phyloP scores from a whole-genome alignment of 2,113 vertebrate genomes.

The Thunnus thynnus region DNA sequence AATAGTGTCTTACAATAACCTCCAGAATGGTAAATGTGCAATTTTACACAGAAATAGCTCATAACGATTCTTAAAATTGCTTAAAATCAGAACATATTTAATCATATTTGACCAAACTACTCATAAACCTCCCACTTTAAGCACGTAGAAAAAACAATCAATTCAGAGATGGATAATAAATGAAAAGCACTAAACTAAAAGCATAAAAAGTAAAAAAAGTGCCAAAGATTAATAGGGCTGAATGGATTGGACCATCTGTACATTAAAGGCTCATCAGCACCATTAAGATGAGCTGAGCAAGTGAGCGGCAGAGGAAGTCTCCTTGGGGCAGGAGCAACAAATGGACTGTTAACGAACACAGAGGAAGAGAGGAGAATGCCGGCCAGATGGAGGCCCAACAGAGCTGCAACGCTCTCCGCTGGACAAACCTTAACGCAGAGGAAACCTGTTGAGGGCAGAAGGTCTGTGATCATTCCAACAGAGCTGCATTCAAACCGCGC shows the following conservation, averaged over 20 bases:
- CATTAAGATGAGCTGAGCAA: slow-evolving; percentile 53
- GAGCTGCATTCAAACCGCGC: slow-evolving; percentile 26
- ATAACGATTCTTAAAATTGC: not conserved
- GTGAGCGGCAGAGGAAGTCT: slow-evolving; percentile 50
- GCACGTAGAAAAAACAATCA: slow-evolving; percentile 27
- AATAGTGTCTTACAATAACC: slow-evolving; percentile 33
- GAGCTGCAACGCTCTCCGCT: slow-evolving; percentile 31
- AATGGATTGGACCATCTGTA: slow-evolving; percentile 65
- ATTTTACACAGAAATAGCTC: slow-evolving; percentile 19
- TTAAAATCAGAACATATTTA: slow-evolving; percentile 11
- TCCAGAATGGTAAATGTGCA: slow-evolving; percentile 26
- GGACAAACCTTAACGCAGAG: slow-evolving; percentile 45
- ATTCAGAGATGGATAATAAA: slow-evolving; percentile 19
- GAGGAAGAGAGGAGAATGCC: slow-evolving; percentile 18
- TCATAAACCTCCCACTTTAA: not conserved
- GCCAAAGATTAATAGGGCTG: slow-evolving; percentile 41
- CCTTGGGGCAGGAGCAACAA: slow-evolving; percentile 60
- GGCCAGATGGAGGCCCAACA: slow-evolving; percentile 30
- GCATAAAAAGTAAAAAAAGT: slow-evolving; percentile 27
- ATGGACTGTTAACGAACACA: slow-evolving; percentile 61
- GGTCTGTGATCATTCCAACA: slow-evolving; percentile 15
- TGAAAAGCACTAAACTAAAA: slow-evolving; percentile 37
- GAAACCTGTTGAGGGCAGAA: slow-evolving; percentile 12
- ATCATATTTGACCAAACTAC: not conserved
- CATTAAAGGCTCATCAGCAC: slow-evolving; percentile 70